phyloP scores from a whole-genome alignment of 64 coral and sea anemone species.

The Montipora foliosa region DNA sequence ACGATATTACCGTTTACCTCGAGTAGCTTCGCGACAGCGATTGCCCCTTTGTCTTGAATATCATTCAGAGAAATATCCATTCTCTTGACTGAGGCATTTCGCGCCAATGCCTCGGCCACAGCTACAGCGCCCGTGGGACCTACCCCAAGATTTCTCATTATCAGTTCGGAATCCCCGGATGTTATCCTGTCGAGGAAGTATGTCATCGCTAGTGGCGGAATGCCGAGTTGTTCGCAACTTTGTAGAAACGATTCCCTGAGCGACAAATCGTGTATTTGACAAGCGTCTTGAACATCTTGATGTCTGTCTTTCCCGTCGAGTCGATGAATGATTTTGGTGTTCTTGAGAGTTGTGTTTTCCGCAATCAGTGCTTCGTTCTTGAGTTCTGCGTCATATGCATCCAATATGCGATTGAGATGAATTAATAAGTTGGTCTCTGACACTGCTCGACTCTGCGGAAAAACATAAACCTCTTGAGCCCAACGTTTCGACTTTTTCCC shows the following conservation, averaged over 20 bases:
- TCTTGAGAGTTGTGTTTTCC: conserved; percentile 37
- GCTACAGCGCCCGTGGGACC: conserved; percentile 64
- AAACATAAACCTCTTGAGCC: conserved; percentile 82
- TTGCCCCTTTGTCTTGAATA: conserved; percentile 79
- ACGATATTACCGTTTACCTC: conserved; percentile 67
- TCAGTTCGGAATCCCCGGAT: conserved; percentile 63
- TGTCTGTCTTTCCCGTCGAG: conserved; percentile 87
- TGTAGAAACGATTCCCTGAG: conserved; percentile 61
- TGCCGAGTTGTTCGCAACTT: conserved; percentile 71
- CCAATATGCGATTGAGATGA: conserved; percentile 72
- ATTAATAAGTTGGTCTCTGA: conserved; percentile 78
- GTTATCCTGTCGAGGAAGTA: conserved; percentile 82
- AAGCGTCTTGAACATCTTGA: conserved; percentile 88
- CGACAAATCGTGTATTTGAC: conserved; percentile 79
- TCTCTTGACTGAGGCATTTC: conserved; percentile 63
- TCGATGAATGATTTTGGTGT: conserved; percentile 65
- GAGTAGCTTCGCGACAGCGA: conserved; percentile 69
- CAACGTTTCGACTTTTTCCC: conserved; percentile 49
- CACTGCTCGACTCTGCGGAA: conserved; percentile 85
- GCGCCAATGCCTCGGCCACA: conserved; percentile 71
- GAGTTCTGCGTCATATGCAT: conserved; percentile 62
- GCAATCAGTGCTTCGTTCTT: conserved; percentile 15
- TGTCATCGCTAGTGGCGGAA: conserved; percentile 82
- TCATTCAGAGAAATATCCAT: conserved; percentile 88
- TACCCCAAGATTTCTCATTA: conserved; percentile 90